Evolutionary conservation across 2,797 vertebrate genomes (phyloP), one percentile per base, ranked within the genome.

Genomic region (Pangasius macronema): DNA sequence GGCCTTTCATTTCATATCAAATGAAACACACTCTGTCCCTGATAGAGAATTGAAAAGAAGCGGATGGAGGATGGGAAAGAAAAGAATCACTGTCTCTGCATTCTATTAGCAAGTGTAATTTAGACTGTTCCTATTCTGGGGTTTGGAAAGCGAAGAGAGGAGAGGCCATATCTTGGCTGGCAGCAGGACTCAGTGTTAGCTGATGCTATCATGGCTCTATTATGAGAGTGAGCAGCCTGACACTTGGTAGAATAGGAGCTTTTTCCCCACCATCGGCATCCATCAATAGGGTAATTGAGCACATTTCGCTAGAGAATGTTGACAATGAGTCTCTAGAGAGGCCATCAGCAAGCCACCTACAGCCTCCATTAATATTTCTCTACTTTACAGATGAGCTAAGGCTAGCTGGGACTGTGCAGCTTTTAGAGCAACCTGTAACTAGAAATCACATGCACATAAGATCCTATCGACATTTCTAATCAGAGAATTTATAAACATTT

Each of bases 41-140:
- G 88, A 92, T 87, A 83, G 82, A 90, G 84, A 92, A 94, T 92
- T 89, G 90, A 90, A 92, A 92, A 88, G 82, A 86, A 82, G 86
- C 72, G 76, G 55, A 14, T 72, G 53, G 42, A 81, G 88, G 73
- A 55, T 33, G 68, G 53, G 55, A 65, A 81, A 68, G 46, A 65
- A 87, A 70, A 86, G 87, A 91, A 90, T 85, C 84, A 83, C 63
- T 39, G 85, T 91, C 84, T 67, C 91, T 86, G 91, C 84, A 91
- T 91, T 91, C 89, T 91, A 95, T 95, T 95, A 95, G 91, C 94
- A 94, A 94, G 94, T 93, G 92, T 93, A 94, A 95, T 95, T 95
- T 93, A 93, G 93, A 93, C 91, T 93, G 93, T 95, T 95, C 88
- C 92, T 92, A 88, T 94, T 93, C 94, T 90, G 90, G 91, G 91